Evolutionary conservation across 2,888 invertebrate genomes (phyloP).

Genomic region (Seira ritae): DNA sequence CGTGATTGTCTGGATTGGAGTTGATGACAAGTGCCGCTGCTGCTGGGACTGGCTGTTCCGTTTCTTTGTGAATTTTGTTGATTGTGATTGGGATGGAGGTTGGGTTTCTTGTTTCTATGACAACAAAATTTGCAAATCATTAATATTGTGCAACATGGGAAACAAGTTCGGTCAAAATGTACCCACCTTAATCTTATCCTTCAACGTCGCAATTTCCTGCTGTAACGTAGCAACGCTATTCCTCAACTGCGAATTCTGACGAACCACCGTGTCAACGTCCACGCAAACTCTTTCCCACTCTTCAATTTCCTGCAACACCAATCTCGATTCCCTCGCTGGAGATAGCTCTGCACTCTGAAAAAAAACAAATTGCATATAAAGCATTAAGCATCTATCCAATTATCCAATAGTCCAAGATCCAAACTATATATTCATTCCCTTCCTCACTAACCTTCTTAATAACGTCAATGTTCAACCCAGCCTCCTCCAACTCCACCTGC

Average conservation of each 20-base stretch:
- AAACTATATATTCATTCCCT: too few relatives aligned
- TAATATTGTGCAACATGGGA: too few relatives aligned
- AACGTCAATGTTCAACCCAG: constrained; percentile 82
- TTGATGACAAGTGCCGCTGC: constrained; percentile 3
- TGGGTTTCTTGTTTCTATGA: not conserved
- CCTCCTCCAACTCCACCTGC: constrained; percentile 89
- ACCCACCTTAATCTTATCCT: constrained; percentile 73
- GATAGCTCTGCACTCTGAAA: constrained; percentile 72
- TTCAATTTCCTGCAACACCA: constrained; percentile 71
- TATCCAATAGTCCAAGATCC: too few relatives aligned
- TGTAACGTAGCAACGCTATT: constrained; percentile 72
- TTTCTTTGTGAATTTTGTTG: constrained; percentile 14
- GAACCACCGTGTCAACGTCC: constrained; percentile 71
- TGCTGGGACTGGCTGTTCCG: constrained; percentile 1
- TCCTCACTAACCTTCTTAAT: constrained; percentile 77
- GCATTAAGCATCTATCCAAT: too few relatives aligned
- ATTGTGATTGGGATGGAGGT: not conserved
- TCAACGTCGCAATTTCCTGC: constrained; percentile 73
- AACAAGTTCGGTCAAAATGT: too few relatives aligned
- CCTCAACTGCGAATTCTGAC: constrained; percentile 72
- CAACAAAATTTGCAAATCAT: too few relatives aligned
- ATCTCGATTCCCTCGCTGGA: constrained; percentile 70
- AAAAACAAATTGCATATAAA: not conserved
- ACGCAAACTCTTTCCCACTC: constrained; percentile 71
- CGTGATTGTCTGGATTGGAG: constrained; percentile 50